Conservation (phyloP, 2,888 invertebrate genomes). For the Physocephala rufipes region DNA sequence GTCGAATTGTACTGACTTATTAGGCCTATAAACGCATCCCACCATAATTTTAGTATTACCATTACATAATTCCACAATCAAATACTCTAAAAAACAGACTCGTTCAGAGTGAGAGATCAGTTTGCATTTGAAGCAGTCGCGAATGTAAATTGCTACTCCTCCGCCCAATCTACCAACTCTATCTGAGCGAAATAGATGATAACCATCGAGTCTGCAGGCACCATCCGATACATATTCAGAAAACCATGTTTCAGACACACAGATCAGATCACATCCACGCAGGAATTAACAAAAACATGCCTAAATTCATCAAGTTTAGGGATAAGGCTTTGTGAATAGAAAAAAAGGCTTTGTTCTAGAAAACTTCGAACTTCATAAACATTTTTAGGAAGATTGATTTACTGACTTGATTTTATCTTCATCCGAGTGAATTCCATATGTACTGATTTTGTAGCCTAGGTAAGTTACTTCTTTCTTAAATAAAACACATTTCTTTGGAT, state of each 20-base stretch:
- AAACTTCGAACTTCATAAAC: too few relatives aligned
- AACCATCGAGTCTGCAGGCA: not conserved
- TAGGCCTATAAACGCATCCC: not conserved
- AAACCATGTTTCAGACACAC: not conserved
- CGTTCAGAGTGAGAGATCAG: not conserved
- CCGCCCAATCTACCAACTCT: not conserved
- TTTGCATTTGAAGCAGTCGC: constrained; percentile 6
- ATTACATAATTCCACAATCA: not conserved
- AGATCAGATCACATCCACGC: not conserved
- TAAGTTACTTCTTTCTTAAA: too few relatives aligned
- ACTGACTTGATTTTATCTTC: too few relatives aligned
- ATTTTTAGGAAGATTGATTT: too few relatives aligned
- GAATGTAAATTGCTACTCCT: constrained; percentile 6
- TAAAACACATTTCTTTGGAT: too few relatives aligned
- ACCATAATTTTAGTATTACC: not conserved
- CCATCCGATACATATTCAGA: not conserved
- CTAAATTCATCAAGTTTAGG: not conserved
- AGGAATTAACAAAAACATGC: not conserved
- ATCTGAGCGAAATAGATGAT: not conserved
- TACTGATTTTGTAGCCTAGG: too few relatives aligned
- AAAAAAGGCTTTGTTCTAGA: too few relatives aligned
- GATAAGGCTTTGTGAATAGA: not conserved
- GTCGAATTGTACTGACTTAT: not conserved
- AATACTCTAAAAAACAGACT: not conserved
- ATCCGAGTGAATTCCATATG: too few relatives aligned